Evolutionary conservation across 2,113 vertebrate genomes (phyloP).

Genomic region (Chaetodon trifascialis): DNA sequence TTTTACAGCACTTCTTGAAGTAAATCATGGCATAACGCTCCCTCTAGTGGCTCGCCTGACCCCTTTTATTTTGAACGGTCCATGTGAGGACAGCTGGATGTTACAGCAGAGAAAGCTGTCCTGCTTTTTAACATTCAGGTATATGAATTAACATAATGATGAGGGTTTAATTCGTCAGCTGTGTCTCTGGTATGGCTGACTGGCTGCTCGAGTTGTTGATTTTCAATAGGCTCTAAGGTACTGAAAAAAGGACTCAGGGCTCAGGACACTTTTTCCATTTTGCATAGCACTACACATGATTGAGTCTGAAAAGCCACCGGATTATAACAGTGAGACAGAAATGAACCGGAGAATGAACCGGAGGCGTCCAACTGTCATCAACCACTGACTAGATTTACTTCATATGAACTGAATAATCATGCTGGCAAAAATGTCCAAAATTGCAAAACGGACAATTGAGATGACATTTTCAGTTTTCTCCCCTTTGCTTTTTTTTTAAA

Average conservation of each 20-base stretch:
- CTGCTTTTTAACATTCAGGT: not conserved
- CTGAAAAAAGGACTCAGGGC: not conserved
- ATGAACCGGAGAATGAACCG: not conserved
- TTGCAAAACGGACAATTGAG: not conserved
- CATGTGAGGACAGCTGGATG: not conserved
- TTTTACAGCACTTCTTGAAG: slow-evolving; percentile 6
- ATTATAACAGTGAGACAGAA: not conserved
- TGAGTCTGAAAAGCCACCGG: not conserved
- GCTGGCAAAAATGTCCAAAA: not conserved
- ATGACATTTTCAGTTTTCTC: not conserved
- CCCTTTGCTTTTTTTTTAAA: not conserved
- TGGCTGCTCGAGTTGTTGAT: not conserved
- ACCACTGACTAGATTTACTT: not conserved
- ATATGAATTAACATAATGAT: not conserved
- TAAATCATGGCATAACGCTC: slow-evolving; percentile 15
- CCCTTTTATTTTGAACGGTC: slow-evolving; percentile 1
- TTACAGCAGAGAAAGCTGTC: not conserved
- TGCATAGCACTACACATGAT: not conserved
- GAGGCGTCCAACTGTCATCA: not conserved
- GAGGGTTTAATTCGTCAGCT: slow-evolving; percentile 4
- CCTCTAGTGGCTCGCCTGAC: slow-evolving; percentile 65
- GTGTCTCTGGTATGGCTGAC: not conserved
- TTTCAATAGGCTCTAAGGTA: not conserved
- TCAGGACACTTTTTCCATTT: not conserved
- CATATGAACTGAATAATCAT: not conserved